A percentile compares a stretch with the other conserved stretches of the same genome.
Conservation (phyloP, 2,888 invertebrate genomes). For the Noctua janthe region DNA sequence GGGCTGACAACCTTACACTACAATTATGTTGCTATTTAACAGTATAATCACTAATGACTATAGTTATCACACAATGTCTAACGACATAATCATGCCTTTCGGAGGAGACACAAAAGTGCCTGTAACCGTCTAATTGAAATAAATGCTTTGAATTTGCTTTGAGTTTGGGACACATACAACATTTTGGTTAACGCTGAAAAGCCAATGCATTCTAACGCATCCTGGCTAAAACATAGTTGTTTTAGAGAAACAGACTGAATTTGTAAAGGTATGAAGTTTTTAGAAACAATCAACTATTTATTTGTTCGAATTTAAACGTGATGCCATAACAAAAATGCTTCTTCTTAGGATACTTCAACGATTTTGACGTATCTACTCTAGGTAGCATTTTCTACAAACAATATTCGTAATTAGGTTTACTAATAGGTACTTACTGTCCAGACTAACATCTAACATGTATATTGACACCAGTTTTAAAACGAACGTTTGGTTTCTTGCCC, state of each 20-base stretch:
- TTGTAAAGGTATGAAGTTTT: not conserved
- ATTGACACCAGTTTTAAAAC: not conserved
- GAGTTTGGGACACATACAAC: not conserved
- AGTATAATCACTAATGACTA: conserved; percentile 4
- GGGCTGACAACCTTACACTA: not conserved
- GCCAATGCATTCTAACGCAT: not conserved
- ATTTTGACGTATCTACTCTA: not conserved
- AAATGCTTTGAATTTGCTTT: not conserved
- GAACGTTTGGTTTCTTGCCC: conserved; percentile 21
- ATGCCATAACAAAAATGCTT: not conserved
- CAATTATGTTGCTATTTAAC: not conserved
- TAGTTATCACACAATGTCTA: conserved; percentile 17
- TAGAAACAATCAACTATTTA: not conserved
- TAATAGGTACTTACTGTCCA: not conserved
- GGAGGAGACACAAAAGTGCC: not conserved
- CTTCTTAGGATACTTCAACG: not conserved
- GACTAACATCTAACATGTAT: not conserved
- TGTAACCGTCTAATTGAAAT: not conserved
- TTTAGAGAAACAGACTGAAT: not conserved
- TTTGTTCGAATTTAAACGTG: not conserved
- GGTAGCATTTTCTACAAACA: not conserved
- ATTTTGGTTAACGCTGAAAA: not conserved
- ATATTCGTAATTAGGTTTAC: not conserved
- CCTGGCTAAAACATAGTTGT: not conserved
- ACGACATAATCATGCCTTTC: conserved; percentile 2